Percentiles rank a stretch among this genome's conserved stretches.
Conservation (phyloP, 2,113 vertebrate genomes). For the Sinosuthora webbiana region DNA sequence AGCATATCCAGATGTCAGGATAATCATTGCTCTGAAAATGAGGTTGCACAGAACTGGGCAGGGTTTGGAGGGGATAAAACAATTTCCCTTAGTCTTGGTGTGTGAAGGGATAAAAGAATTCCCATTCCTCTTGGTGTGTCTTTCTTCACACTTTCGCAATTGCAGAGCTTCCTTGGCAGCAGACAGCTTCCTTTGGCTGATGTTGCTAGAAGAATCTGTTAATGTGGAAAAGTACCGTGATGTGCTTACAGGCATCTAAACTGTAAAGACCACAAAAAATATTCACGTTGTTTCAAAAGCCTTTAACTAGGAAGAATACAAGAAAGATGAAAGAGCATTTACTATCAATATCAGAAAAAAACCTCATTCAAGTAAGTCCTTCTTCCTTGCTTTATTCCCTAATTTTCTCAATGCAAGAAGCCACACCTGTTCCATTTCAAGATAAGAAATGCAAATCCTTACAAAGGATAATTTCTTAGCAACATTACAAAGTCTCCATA, state of each 20-base stretch:
- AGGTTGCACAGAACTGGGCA: neutral
- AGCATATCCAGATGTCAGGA: neutral
- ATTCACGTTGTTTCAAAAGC: neutral
- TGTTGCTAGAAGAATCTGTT: neutral
- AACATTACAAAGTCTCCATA: neutral
- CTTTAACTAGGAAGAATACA: neutral
- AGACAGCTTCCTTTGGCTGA: neutral
- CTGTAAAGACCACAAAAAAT: neutral
- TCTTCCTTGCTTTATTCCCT: neutral
- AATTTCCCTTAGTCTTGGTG: neutral
- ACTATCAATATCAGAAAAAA: neutral
- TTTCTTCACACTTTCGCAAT: neutral
- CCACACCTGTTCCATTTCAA: neutral
- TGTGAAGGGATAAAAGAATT: neutral
- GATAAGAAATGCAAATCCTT: neutral
- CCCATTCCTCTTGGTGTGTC: neutral
- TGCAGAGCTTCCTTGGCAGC: neutral
- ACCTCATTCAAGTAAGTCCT: neutral
- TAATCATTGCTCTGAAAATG: neutral
- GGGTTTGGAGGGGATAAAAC: neutral
- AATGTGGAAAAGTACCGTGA: neutral
- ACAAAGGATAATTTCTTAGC: neutral
- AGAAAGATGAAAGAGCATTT: slow-evolving; percentile 1
- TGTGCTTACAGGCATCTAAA: neutral
- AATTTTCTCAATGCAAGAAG: neutral